Conservation (phyloP, 2,797 vertebrate species). For the Phrynocephalus guinanensis region DNA sequence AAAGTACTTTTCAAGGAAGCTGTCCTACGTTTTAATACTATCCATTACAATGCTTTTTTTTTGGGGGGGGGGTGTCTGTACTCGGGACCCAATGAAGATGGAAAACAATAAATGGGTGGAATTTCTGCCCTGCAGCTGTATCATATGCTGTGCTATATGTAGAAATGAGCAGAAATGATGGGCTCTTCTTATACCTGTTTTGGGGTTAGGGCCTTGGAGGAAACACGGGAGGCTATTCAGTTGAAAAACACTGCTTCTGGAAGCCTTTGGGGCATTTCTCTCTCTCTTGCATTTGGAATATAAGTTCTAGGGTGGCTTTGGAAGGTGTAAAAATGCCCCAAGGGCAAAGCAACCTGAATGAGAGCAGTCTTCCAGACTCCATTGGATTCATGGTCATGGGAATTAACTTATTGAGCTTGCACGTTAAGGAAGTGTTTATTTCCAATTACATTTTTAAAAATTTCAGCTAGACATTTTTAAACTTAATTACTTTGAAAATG, state of each 20-base stretch:
- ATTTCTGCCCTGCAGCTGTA: neutral
- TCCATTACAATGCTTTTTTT: neutral
- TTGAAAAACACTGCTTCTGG: too few relatives aligned
- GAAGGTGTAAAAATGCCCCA: too few relatives aligned
- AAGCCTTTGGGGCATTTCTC: too few relatives aligned
- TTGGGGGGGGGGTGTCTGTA: too few relatives aligned
- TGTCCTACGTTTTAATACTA: conserved; percentile 20
- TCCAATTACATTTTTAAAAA: neutral
- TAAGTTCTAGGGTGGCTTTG: too few relatives aligned
- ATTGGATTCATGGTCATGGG: neutral
- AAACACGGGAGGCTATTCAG: too few relatives aligned
- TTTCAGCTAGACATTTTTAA: neutral
- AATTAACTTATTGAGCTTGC: neutral
- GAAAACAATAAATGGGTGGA: neutral
- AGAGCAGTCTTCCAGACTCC: neutral
- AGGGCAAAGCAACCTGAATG: neutral
- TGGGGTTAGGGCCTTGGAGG: too few relatives aligned
- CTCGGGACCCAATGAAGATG: neutral
- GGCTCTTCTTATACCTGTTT: too few relatives aligned
- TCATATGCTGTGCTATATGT: neutral
- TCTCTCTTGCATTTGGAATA: too few relatives aligned
- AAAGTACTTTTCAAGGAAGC: conserved; percentile 50
- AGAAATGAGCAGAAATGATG: neutral
- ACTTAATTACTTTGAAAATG: neutral
- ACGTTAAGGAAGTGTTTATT: neutral